These are phyloP conservation scores for Caranx melampygus DNA, from an alignment of 2,113 vertebrate genomes.

Conservation along the genomic window DNA sequence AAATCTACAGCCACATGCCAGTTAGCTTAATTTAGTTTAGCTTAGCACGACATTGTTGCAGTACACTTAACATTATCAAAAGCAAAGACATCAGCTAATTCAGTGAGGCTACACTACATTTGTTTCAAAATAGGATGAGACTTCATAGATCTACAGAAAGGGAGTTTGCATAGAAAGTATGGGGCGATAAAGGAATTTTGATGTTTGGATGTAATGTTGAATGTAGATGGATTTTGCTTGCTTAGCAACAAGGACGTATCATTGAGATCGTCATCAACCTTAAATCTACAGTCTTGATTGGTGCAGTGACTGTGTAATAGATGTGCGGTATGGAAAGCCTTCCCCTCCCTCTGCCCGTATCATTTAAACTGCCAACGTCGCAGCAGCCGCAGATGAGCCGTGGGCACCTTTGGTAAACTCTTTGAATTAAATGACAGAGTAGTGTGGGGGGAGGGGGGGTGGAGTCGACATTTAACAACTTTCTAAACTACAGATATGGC, in stretches of 20 bases:
- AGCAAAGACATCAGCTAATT: not conserved
- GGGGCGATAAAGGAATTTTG: no score
- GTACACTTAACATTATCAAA: not conserved
- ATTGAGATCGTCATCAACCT: not conserved
- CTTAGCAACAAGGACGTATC: not conserved
- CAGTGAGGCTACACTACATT: not conserved
- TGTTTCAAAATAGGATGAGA: not conserved
- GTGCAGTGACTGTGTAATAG: constrained; percentile 1
- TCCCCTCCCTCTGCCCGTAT: constrained; percentile 18
- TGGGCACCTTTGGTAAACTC: constrained; percentile 66
- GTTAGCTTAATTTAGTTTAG: not conserved
- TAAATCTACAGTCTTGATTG: not conserved
- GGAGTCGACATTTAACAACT: constrained; percentile 70
- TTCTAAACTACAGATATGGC: constrained; percentile 58
- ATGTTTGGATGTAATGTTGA: no score
- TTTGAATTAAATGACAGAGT: constrained; percentile 74
- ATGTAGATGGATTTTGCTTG: not conserved
- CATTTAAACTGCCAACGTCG: constrained; percentile 45
- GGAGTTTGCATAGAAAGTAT: not conserved
- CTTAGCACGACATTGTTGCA: not conserved
- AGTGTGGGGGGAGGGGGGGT: constrained; percentile 59
- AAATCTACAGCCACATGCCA: not conserved
- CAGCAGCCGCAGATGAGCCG: constrained; percentile 51
- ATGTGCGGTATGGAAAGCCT: constrained; percentile 30
- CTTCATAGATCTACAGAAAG: not conserved